Percentiles rank a stretch among this genome's conserved stretches.
phyloP scores from a whole-genome alignment of 2,797 vertebrate species.

The Siniperca undulata region DNA sequence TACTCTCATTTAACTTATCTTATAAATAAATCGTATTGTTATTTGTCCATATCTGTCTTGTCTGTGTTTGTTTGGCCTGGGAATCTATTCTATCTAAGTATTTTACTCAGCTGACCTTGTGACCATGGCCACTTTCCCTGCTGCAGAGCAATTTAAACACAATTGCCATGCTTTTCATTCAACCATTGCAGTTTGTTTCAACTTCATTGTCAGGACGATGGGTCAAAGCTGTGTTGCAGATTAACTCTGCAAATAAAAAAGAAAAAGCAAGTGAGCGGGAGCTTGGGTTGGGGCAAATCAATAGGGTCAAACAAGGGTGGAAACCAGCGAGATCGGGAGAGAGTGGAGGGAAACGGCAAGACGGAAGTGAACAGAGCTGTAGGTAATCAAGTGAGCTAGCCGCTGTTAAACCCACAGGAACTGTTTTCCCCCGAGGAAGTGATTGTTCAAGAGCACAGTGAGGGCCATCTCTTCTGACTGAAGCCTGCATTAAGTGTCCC shows the following conservation, averaged over 20 bases:
- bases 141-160: constrained; percentile 64
- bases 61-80: not conserved
- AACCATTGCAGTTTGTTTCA: constrained; percentile 63
- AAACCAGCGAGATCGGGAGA: constrained; percentile 33
- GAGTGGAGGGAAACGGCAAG: constrained; percentile 45
- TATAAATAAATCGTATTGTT: not conserved
- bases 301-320: constrained; percentile 71
- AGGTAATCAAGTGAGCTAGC: constrained; percentile 76
- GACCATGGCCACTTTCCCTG: constrained; percentile 41
- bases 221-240: constrained; percentile 75
- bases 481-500: constrained; percentile 52
- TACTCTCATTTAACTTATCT: not conserved
- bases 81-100: constrained; percentile 6
- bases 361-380: constrained; percentile 59
- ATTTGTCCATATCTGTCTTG: not conserved
- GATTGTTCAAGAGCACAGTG: constrained; percentile 62
- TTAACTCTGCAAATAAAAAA: constrained; percentile 80
- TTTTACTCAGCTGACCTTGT: constrained; percentile 50
- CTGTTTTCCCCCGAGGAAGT: constrained; percentile 66
- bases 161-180: constrained; percentile 76
- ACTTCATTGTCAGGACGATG: constrained; percentile 73
- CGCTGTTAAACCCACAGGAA: constrained; percentile 70
- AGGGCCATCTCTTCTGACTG: constrained; percentile 65
- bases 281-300: constrained; percentile 63
- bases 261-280: constrained; percentile 53